Base-by-base conservation (phyloP, 2,113 vertebrate genomes). In the Prionailurus bengalensis region DNA sequence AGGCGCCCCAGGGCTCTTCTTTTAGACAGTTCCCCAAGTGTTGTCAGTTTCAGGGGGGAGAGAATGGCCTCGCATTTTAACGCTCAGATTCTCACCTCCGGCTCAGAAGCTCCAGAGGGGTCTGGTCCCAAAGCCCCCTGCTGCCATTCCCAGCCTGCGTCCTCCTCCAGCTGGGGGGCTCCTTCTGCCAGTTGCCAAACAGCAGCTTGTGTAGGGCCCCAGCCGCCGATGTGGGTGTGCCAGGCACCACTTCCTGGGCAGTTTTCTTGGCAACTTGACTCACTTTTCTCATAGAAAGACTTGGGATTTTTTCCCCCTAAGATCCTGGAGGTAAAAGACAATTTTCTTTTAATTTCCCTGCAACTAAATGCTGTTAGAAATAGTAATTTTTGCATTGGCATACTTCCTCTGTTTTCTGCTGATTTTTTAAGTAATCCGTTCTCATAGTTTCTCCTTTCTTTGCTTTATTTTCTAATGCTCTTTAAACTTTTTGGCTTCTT, bases 361-460 rank as follows among this genome's bases (percentile, higher is more conserved):
- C 45, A 53, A 63, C 51, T 36, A 53, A 33, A 33, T 45, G 25
- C 36, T 85, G 63, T 39, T 97, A 84, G 45, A 58, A 84, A 84
- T 42, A 7, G 33, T 78, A 2, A 5, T 68, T 51, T 92, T 79
- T 55, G 7, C 42, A 10, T 53, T 33, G 68, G 19, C 7, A 55
- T 42, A 10, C 27, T 73, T 73, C 27, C 17, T 53, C 6, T 95
- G 85, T 65, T 42, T 25, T 53, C 45, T 16, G 3, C 5, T 19
- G 42, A 48, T 42, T 92, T 71, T 71, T 70, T 73, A 94, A 79
- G 74, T 70, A 58, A 58, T 92, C 5, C 3, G 1, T 79, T 80
- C 48, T 92, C 29, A 7, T 73, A 27, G 74, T 96, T 94, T 93
- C 88, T 93, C 87, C 29, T 93, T 95, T 91, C 42, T 95, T 95